These are phyloP conservation scores for Atopsyche davidsoni DNA, from an alignment of 1,140 invertebrate genomes.

Conservation along the genomic window DNA sequence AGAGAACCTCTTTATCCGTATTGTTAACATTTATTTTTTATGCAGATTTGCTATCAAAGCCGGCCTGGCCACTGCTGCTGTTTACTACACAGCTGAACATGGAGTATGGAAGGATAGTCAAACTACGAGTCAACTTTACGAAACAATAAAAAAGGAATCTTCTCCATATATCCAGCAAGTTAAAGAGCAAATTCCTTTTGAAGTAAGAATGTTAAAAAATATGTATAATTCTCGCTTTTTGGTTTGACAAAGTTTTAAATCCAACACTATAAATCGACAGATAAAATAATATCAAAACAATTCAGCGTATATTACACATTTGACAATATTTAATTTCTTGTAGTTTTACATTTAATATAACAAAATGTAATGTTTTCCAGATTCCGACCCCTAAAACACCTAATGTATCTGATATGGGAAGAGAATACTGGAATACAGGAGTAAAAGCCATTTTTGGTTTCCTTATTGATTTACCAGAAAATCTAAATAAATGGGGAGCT, in stretches of 20 bases:
- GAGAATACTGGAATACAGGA: constrained; percentile 52
- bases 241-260: neutral
- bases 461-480: constrained; percentile 44
- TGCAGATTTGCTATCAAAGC: constrained; percentile 49
- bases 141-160: constrained; percentile 44
- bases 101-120: constrained; percentile 52
- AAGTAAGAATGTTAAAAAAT: constrained; percentile 34
- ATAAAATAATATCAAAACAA: neutral
- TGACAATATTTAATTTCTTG: neutral
- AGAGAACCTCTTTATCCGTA: no score
- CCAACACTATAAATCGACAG: neutral
- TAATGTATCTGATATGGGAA: constrained; percentile 43
- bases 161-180: constrained; percentile 50
- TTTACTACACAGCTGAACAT: constrained; percentile 50
- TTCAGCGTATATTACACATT: neutral
- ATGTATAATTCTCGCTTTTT: neutral
- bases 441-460: constrained; percentile 49
- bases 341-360: constrained; percentile 1
- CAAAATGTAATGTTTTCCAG: constrained; percentile 37
- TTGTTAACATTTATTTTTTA: constrained; percentile 18
- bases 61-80: constrained; percentile 43
- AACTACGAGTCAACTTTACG: constrained; percentile 44
- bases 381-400: constrained; percentile 50
- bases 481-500: constrained; percentile 35
- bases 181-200: constrained; percentile 48